phyloP scores from a whole-genome alignment of 1,140 invertebrate species.

The Drosophila sp. region DNA sequence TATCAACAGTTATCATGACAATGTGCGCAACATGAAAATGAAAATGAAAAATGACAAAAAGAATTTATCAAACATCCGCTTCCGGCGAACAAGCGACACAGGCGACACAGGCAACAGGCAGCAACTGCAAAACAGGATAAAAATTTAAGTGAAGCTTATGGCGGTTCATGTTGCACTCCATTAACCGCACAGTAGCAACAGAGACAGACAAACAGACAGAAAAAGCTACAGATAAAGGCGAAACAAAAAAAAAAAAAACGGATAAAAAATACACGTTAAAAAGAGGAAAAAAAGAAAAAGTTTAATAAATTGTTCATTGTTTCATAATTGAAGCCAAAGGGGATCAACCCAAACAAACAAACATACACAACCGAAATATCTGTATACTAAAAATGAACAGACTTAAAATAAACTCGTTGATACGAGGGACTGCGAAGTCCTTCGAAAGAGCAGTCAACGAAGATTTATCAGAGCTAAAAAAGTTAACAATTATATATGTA shows the following conservation, averaged over 20 bases:
- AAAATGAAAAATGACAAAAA: constrained; percentile 62
- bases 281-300: constrained; percentile 2
- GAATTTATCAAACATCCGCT: constrained; percentile 76
- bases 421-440: not conserved
- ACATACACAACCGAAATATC: too few species aligned
- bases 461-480: not conserved
- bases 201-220: constrained; percentile 14
- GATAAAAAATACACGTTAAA: too few species aligned
- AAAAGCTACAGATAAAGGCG: constrained; percentile 11
- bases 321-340: constrained; percentile 64
- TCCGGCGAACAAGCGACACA: constrained; percentile 47
- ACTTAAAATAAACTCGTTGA: constrained; percentile 10
- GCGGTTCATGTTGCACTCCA: constrained; percentile 47
- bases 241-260: constrained; percentile 1
- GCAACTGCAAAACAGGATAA: constrained; percentile 23
- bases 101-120: not conserved
- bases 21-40: constrained; percentile 32
- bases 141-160: constrained; percentile 31
- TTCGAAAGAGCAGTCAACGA: not conserved
- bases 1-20: constrained; percentile 61
- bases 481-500: too few species aligned
- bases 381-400: not conserved
- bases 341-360: constrained; percentile 1
- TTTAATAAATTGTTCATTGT: constrained; percentile 67
- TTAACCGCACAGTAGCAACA: constrained; percentile 38